Percentiles rank a stretch among this genome's conserved stretches.
Evolutionary conservation across 2,113 vertebrate genomes (phyloP).

Genomic region (Gymnorhina tibicen): DNA sequence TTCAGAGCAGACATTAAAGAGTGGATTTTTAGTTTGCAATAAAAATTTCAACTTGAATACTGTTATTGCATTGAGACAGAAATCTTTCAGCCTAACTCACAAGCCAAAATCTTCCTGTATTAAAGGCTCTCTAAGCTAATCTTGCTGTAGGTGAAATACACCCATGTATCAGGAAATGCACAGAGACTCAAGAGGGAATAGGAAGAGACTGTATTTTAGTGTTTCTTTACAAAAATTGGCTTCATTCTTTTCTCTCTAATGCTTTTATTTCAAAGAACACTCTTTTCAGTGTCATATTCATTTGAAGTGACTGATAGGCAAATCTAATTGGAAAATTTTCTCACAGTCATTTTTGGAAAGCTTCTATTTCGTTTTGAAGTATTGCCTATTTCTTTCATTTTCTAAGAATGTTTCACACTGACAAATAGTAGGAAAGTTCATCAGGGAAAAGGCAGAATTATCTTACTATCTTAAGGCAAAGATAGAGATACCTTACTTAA

Average conservation of each 20-base stretch:
- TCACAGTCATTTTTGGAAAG: neutral
- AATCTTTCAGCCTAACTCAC: neutral
- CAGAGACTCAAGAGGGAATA: neutral
- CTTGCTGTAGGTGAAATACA: neutral
- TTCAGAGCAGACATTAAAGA: neutral
- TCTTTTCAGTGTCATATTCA: neutral
- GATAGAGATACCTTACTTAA: neutral
- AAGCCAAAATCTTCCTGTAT: neutral
- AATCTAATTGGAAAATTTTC: neutral
- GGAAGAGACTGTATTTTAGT: neutral
- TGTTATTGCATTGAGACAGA: neutral
- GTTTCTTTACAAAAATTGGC: conserved; percentile 6
- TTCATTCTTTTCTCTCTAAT: neutral
- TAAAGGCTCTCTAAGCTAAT: neutral
- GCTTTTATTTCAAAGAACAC: neutral
- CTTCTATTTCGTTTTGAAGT: neutral
- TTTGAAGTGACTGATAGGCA: neutral
- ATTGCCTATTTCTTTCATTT: conserved; percentile 15
- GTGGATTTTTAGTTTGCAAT: neutral
- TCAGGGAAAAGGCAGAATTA: neutral
- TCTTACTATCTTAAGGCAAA: neutral
- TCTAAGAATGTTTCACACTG: neutral
- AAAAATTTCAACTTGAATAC: neutral
- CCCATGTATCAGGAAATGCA: neutral
- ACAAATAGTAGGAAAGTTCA: neutral